A percentile compares a stretch with the other conserved stretches of the same genome.
These are phyloP conservation scores for Poeciliopsis retropinna DNA, from an alignment of 2,113 vertebrate genomes.

Conservation along the genomic window DNA sequence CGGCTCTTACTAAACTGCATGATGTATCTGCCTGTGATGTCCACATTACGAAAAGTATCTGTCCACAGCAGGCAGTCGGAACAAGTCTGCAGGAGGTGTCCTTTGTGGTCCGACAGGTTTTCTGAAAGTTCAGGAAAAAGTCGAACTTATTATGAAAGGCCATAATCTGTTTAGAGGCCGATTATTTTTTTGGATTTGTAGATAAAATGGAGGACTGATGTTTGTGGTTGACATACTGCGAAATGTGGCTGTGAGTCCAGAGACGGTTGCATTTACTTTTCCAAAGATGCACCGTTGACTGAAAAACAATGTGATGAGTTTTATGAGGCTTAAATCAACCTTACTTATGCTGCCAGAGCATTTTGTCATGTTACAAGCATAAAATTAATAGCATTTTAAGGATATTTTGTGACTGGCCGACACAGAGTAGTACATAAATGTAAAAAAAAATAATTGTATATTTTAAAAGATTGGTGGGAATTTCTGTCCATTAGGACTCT, in stretches of 20 bases:
- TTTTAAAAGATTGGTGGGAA: neutral
- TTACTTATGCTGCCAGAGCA: neutral
- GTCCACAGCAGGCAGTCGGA: slow-evolving; percentile 75
- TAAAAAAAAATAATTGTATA: too few relatives aligned
- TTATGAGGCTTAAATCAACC: neutral
- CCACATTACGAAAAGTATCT: slow-evolving; percentile 68
- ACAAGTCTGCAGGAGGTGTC: slow-evolving; percentile 70
- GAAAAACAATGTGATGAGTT: slow-evolving; percentile 14
- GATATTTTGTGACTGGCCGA: neutral
- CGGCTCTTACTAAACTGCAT: slow-evolving; percentile 70
- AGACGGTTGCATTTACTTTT: slow-evolving; percentile 68
- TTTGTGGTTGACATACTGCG: slow-evolving; percentile 63
- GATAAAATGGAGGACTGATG: neutral
- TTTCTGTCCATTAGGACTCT: neutral
- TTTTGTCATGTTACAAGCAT: neutral
- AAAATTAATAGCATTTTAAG: neutral
- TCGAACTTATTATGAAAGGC: neutral
- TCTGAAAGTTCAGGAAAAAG: slow-evolving; percentile 39
- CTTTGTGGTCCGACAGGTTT: slow-evolving; percentile 74
- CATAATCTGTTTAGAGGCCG: neutral
- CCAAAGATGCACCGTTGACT: slow-evolving; percentile 67
- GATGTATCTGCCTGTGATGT: slow-evolving; percentile 66
- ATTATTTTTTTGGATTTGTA: neutral
- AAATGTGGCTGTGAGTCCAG: slow-evolving; percentile 62
- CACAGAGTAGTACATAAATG: neutral